phyloP scores from a whole-genome alignment of 2,888 invertebrate genomes.

The Pammene aurita region DNA sequence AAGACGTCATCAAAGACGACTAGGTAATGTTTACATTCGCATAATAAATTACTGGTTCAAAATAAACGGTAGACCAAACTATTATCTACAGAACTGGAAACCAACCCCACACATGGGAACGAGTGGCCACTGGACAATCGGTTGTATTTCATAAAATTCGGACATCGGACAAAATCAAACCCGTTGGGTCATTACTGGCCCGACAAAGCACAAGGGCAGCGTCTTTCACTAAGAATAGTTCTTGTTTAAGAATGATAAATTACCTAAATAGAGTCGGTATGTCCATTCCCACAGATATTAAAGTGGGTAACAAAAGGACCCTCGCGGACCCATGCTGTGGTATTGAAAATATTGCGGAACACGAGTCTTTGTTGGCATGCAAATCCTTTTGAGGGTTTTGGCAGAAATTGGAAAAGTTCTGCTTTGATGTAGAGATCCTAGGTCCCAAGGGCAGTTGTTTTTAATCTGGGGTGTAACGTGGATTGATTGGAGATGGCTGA shows the following conservation, averaged over 20 bases:
- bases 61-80: conserved; percentile 22
- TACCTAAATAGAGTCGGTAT: conserved; percentile 80
- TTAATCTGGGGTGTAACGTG: conserved; percentile 33
- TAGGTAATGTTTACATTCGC: conserved; percentile 21
- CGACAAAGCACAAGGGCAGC: conserved; percentile 65
- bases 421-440: conserved; percentile 64
- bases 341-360: conserved; percentile 79
- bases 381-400: conserved; percentile 77
- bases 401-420: conserved; percentile 81
- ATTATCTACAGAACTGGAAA: conserved; percentile 35
- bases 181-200: conserved; percentile 70
- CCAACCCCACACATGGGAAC: conserved; percentile 64
- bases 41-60: conserved; percentile 30
- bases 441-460: conserved; percentile 37
- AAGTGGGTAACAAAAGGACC: conserved; percentile 73
- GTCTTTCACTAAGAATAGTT: conserved; percentile 62
- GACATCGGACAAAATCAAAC: conserved; percentile 67
- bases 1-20: conserved; percentile 1
- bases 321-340: conserved; percentile 78
- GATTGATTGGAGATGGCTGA: conserved; percentile 21
- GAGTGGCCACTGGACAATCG: conserved; percentile 41
- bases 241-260: conserved; percentile 84
- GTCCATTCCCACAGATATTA: conserved; percentile 84
- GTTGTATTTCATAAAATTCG: conserved; percentile 78
- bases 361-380: conserved; percentile 75